Evolutionary conservation across 2,797 vertebrate genomes (phyloP).

Genomic region (Malurus splendens): DNA sequence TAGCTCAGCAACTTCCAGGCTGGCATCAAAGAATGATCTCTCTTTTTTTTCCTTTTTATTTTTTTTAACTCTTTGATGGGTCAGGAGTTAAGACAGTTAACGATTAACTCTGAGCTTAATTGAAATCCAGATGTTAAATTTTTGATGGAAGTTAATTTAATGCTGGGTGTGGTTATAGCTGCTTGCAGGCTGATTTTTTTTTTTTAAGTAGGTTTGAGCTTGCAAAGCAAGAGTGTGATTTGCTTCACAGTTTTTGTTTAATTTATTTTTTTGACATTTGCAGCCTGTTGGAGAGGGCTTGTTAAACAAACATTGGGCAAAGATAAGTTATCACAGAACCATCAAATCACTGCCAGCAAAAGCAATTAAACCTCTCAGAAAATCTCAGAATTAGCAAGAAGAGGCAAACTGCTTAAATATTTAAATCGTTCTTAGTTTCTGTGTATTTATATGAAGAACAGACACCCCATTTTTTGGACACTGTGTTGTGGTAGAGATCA

Average conservation of each 20-base stretch:
- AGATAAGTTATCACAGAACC: background rate
- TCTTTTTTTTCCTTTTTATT: background rate
- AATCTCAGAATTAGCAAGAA: background rate
- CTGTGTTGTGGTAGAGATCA: background rate
- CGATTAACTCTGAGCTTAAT: slow-evolving; percentile 65
- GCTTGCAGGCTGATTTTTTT: slow-evolving; percentile 24
- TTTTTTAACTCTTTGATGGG: slow-evolving; percentile 40
- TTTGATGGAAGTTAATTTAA: slow-evolving; percentile 43
- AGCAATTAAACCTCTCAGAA: background rate
- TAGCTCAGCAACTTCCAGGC: slow-evolving; percentile 55
- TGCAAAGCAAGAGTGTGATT: slow-evolving; percentile 14
- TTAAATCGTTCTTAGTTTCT: background rate
- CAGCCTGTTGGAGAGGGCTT: background rate
- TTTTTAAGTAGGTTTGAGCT: slow-evolving; percentile 35
- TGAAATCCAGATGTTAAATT: slow-evolving; percentile 63
- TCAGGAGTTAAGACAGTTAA: slow-evolving; percentile 58
- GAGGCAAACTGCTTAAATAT: background rate
- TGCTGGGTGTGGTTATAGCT: slow-evolving; percentile 38
- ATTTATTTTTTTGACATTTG: background rate
- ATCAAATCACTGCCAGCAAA: background rate
- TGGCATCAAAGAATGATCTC: slow-evolving; percentile 53
- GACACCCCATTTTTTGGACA: background rate
- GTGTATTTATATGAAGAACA: background rate
- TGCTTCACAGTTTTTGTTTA: slow-evolving; percentile 2
- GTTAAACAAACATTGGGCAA: slow-evolving; percentile 35